Evolutionary conservation across 2,888 invertebrate species (phyloP).

Genomic region (Acleris emargana): DNA sequence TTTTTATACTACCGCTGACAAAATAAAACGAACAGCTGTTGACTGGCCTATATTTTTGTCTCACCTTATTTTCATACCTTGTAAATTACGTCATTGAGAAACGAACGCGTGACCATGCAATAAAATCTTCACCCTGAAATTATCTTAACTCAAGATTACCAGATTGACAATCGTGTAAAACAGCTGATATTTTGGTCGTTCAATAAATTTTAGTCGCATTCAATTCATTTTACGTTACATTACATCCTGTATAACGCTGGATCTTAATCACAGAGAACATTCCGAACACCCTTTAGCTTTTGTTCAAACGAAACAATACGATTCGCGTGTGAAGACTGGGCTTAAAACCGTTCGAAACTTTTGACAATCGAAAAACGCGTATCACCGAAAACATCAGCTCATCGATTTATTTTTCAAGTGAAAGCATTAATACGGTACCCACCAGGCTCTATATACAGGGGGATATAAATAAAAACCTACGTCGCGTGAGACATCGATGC

Average conservation of each 20-base stretch:
- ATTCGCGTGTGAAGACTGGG: conserved; percentile 1
- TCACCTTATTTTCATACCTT: too few species aligned
- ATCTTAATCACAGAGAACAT: conserved; percentile 37
- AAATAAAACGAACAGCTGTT: too few species aligned
- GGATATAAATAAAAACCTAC: conserved; percentile 69
- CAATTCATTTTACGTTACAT: conserved; percentile 52
- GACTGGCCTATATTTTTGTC: too few species aligned
- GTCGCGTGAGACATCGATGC: conserved; percentile 81
- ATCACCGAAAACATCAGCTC: conserved; percentile 45
- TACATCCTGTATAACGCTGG: conserved; percentile 35
- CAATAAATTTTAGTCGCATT: conserved; percentile 57
- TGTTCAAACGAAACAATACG: background rate
- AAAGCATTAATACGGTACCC: conserved; percentile 64
- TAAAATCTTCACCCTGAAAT: conserved; percentile 42
- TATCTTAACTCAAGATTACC: conserved; percentile 60
- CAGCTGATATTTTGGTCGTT: conserved; percentile 57
- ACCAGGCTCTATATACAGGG: conserved; percentile 60
- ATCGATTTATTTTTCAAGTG: conserved; percentile 48
- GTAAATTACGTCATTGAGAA: too few species aligned
- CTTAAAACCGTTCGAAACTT: conserved; percentile 38
- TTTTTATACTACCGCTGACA: too few species aligned
- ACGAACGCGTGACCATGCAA: conserved; percentile 36
- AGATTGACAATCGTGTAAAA: conserved; percentile 59
- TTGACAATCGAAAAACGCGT: conserved; percentile 49
- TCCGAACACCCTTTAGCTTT: conserved; percentile 2